Base-by-base conservation (phyloP, 2,888 invertebrate genomes). In the Agrochola lota region DNA sequence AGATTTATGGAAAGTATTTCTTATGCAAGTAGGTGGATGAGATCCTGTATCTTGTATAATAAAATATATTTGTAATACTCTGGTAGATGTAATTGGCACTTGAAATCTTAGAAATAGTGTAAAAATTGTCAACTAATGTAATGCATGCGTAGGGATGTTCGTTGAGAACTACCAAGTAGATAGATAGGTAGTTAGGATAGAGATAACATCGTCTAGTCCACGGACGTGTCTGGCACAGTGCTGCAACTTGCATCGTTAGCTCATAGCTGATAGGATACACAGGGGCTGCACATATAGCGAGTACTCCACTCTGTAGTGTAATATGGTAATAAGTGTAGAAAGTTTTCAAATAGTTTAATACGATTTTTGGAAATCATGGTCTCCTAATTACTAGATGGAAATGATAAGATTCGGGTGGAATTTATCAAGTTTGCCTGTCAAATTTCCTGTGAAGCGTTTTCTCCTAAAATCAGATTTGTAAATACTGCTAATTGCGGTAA, bases 281-380 rank as follows among this genome's bases (percentile, higher is more conserved):
- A 62, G 72, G 43, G 46, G 75, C 30, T 72, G 69, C 57, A 77
- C 69, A 66, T 64, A 59, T 67, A 84, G 71, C 60, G 60, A 83
- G 71, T 72, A 75, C 66, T 82, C 70, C 62, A 67, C 30, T 62
- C 43, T 74, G 62, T 81, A 86, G 72, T 75, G 76, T 78, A 55
- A 67, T 70, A 49, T 64, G 60, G 35, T 80, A 78, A 57, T 77
- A 73, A 73, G 11, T 40, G 80, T 86, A 85, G 71, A 83, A 74
- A 66, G n/a, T 74, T 74, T 68, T 49, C 40, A 69, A 68, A 80
- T 69, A 72, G 67, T 81, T 79, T 66, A 78, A 83, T 59, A 81
- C 64, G 62, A 74, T 74, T 77, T 76, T 68, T 72, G 71, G 69
- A 87, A 88, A 86, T 87, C 82, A 83, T 72, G 66, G 79, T 83